phyloP scores from a whole-genome alignment of 1,140 invertebrate genomes.

The Drosophila parabipectinata region DNA sequence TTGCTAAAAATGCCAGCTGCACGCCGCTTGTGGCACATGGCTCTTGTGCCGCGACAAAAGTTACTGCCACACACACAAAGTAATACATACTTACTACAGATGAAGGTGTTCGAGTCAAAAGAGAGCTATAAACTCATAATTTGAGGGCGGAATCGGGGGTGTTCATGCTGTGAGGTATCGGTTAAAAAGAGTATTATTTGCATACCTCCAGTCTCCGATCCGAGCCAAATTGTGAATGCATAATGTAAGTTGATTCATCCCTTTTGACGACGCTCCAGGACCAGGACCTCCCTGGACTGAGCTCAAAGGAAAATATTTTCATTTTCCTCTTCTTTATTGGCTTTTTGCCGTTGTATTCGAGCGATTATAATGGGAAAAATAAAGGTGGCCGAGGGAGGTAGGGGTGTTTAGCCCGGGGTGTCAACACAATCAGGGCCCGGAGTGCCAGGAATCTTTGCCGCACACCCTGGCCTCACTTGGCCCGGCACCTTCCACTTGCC shows the following conservation, averaged over 20 bases:
- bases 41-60: not conserved
- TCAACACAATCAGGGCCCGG: conserved; percentile 36
- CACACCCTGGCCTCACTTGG: too few species aligned
- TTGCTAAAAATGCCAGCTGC: not conserved
- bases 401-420: conserved; percentile 18
- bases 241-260: conserved; percentile 31
- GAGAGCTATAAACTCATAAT: too few species aligned
- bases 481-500: not conserved
- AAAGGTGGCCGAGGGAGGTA: not conserved
- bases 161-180: not conserved
- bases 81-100: too few species aligned
- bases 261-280: conserved; percentile 9
- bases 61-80: not conserved
- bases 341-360: conserved; percentile 35
- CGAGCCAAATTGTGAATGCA: conserved; percentile 43
- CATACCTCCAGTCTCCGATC: conserved; percentile 10
- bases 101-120: too few species aligned
- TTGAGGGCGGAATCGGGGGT: too few species aligned
- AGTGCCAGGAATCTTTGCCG: not conserved
- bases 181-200: conserved; percentile 30
- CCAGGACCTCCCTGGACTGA: not conserved
- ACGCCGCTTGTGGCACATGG: not conserved
- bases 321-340: conserved; percentile 36
- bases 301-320: conserved; percentile 38
- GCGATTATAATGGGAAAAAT: conserved; percentile 31